Conservation (phyloP, 2,113 vertebrate genomes). For the Galeopterus variegatus region DNA sequence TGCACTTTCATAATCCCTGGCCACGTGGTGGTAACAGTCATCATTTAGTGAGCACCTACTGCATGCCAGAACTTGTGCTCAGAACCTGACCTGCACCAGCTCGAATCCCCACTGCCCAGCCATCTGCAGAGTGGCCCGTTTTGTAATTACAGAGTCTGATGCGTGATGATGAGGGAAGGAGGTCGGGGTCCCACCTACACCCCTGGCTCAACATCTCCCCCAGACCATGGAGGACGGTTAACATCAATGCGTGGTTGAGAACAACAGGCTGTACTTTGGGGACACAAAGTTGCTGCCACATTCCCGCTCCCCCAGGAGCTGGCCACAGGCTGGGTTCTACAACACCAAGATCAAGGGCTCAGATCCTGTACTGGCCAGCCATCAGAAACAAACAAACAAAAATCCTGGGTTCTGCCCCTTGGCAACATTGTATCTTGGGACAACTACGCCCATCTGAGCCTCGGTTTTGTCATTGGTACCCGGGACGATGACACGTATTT, state of each 20-base stretch:
- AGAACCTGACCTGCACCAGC: too few relatives aligned
- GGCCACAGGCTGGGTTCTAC: too few relatives aligned
- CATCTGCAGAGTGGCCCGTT: accelerated
- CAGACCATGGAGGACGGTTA: background rate
- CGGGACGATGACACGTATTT: accelerated
- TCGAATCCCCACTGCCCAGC: background rate
- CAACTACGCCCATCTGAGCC: background rate
- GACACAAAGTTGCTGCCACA: accelerated
- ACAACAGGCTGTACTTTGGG: accelerated
- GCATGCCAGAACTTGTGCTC: accelerated
- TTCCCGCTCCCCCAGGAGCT: background rate
- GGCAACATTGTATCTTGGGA: background rate
- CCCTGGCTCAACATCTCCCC: background rate
- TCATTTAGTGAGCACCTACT: background rate
- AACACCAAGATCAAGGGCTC: too few relatives aligned
- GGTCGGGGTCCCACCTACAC: accelerated
- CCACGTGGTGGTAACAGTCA: accelerated
- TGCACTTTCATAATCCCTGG: too few relatives aligned
- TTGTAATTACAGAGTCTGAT: background rate
- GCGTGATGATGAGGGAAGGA: too few relatives aligned
- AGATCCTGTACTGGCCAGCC: too few relatives aligned
- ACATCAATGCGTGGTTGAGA: accelerated
- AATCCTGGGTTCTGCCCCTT: background rate
- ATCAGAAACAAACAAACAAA: too few relatives aligned
- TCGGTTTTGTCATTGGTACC: background rate